Evolutionary conservation across 2,797 vertebrate genomes (phyloP), one percentile per base, ranked within the genome.

Genomic region (Thaleichthys pacificus): DNA sequence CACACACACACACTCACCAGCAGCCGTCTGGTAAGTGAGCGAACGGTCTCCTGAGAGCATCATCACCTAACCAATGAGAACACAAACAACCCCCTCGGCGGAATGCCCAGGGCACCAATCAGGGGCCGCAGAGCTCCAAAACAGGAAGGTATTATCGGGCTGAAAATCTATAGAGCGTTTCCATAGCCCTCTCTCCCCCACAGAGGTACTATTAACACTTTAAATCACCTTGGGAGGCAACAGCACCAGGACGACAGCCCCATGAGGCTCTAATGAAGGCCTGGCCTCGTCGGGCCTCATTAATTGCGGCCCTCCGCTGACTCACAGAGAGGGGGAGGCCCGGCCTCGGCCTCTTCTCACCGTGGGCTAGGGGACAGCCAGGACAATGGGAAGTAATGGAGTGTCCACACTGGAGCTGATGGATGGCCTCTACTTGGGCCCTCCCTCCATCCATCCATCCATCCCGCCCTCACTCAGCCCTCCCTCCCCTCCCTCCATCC

Each of bases 391-490:
- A 75, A 88, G 80, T 84, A 82, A 89, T 72, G 66, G 72, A 82
- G 81, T 81, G 81, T 85, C 83, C 79, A 71, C 77, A 77, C 77
- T 57, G 56, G 77, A 80, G 63, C 68, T 87, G 86, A 90, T 86
- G 84, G 89, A 91, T 88, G 82, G 84, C 79, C 73, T 84, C 76
- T 81, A 72, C 80, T 82, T 72, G 84, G 82, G 74, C 19, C 84
- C 77, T 82, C 80, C 57, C 3, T 12, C 64, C 5, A 35, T 6
- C 35, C 26, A 28, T 28, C 26, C 26, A 28, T 28, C 35, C 35
- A 38, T 7, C 9, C 35, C 7, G 35, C 35, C 35, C 35, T 9
- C 35, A 35, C 35, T 35, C 35, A 26, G 2, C 26, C 28, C 28
- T 28, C 28, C 28, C 28, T 30, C 35, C 35, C 56, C 14, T 17